Evolutionary conservation across 2,888 invertebrate genomes (phyloP).

Genomic region (Hemaris fuciformis): DNA sequence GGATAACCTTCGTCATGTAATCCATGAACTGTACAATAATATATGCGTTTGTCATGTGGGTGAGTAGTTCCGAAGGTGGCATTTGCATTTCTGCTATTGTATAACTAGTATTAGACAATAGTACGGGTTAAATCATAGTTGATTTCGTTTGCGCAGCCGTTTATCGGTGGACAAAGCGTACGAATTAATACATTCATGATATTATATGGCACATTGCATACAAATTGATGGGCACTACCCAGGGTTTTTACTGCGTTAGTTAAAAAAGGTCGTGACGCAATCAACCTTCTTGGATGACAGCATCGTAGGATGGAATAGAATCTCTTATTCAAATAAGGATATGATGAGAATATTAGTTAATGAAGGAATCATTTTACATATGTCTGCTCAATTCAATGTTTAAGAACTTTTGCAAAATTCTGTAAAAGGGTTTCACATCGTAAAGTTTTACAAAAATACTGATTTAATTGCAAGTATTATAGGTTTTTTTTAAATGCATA

Average conservation of each 20-base stretch:
- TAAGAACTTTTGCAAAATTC: too few species aligned
- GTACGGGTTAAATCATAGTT: conserved; percentile 41
- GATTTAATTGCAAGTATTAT: too few species aligned
- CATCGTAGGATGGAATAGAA: neutral
- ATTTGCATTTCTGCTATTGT: conserved; percentile 51
- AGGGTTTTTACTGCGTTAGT: neutral
- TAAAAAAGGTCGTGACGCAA: neutral
- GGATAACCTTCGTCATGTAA: neutral
- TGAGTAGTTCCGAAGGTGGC: conserved; percentile 34
- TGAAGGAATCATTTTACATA: too few species aligned
- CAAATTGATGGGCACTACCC: neutral
- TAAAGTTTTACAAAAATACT: too few species aligned
- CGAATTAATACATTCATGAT: conserved; percentile 31
- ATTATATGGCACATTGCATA: conserved; percentile 8
- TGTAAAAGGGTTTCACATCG: too few species aligned
- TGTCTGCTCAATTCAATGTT: too few species aligned
- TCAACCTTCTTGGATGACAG: neutral
- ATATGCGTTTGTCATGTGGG: conserved; percentile 33
- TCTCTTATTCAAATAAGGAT: neutral
- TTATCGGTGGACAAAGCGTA: conserved; percentile 4
- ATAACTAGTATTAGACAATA: conserved; percentile 48
- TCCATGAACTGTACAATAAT: conserved; percentile 33
- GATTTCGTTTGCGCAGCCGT: conserved; percentile 37
- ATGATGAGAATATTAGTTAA: too few species aligned
- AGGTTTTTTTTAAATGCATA: too few species aligned